Base-by-base conservation (phyloP, 2,797 vertebrate species). In the Helostoma temminkii region DNA sequence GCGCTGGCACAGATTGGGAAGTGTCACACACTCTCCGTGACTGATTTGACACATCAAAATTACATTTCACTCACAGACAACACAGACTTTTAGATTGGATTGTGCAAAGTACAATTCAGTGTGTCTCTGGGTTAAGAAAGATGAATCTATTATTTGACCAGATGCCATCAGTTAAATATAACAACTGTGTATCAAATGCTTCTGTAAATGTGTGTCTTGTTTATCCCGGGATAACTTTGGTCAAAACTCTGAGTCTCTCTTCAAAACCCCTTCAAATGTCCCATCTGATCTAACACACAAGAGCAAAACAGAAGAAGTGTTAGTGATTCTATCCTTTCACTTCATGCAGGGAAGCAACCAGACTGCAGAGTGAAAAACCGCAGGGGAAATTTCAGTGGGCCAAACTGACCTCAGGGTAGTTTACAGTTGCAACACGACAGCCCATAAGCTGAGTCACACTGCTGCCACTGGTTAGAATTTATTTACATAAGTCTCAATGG, bases 1-100 rank as follows among this genome's bases (percentile, higher is more conserved):
- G 26, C 3, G 58, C 79, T 83, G 81, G 78, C 77, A 68, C 56
- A 15, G 59, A 77, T 57, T 26, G 22, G 73, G 64, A 83, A 81
- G 80, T 87, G 86, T 88, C 88, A 89, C 85, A 82, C 81, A 73
- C 64, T 53, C 50, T 56, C 45, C 64, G 50, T 71, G 30, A 83
- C 53, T 65, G 43, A 65, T 9, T 74, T 74, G 63, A 55, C 56
- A 75, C 41, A 21, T 52, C 10, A 2, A 75, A 66, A 73, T 19
- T 45, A 50, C 21, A 7, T 65, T 83, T 72, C 22, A 41, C 75
- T 81, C 45, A 22, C 42, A 54, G 19, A 54, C 9, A 42, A n/a
- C 6, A 1, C 21, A 54, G 11, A 47, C 10, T 42, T 47, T 10
- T 26, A 57, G 36, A 18, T 34, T 7, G 36, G 41, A 32, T 42